Conservation (phyloP, 2,888 invertebrate genomes). For the Amphipoea lucens region DNA sequence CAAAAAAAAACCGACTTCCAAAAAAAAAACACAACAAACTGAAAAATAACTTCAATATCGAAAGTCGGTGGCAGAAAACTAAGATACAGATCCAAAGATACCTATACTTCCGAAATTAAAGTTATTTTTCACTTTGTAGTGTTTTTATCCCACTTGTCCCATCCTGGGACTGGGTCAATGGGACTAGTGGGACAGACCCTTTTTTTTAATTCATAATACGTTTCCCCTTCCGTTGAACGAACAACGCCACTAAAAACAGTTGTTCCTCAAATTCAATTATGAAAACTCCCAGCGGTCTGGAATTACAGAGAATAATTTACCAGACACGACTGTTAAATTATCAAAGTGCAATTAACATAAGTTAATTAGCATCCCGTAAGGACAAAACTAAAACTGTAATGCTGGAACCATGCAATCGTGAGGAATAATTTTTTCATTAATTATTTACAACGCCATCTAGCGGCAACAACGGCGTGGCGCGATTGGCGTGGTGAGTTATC, state of each 20-base stretch:
- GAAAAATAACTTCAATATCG: too few relatives aligned
- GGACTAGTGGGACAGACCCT: too few relatives aligned
- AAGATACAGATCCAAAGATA: too few relatives aligned
- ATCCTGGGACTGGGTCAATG: too few relatives aligned
- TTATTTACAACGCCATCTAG: conserved; percentile 35
- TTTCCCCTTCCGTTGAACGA: background rate
- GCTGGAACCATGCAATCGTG: conserved; percentile 21
- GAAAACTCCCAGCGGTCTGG: conserved; percentile 41
- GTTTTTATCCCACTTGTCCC: too few relatives aligned
- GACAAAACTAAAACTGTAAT: conserved; percentile 41
- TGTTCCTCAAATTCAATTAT: conserved; percentile 61
- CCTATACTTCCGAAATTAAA: too few relatives aligned
- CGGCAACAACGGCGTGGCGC: background rate
- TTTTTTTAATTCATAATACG: conserved; percentile 20
- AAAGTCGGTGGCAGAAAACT: too few relatives aligned
- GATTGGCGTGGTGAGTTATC: background rate
- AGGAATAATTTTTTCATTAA: conserved; percentile 63
- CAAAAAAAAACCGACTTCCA: too few relatives aligned
- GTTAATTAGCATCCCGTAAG: conserved; percentile 51
- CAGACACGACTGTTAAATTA: conserved; percentile 57
- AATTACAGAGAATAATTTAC: conserved; percentile 51
- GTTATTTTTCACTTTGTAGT: too few relatives aligned
- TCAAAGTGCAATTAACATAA: conserved; percentile 54
- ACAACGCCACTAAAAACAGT: conserved; percentile 31
- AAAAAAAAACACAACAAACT: too few relatives aligned